These are phyloP conservation scores for Pholis gunnellus DNA, from an alignment of 2,113 vertebrate species.

Conservation along the genomic window DNA sequence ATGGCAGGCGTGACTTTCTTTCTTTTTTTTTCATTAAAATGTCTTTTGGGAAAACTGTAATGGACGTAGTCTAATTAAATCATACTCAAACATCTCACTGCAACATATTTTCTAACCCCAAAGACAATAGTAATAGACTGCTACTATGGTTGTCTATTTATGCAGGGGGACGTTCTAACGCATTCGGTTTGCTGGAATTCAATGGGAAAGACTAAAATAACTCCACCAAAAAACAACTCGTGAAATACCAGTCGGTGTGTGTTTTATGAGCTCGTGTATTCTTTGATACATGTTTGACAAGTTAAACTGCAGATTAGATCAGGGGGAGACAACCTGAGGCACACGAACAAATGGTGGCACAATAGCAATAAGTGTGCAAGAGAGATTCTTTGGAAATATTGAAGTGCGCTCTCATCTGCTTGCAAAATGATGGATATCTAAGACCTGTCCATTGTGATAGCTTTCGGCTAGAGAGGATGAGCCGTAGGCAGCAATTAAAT, in stretches of 20 bases:
- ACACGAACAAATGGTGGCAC: not conserved
- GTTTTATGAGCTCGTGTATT: not conserved
- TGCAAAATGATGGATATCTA: not conserved
- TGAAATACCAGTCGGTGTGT: not conserved
- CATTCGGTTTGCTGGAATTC: not conserved
- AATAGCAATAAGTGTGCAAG: too few relatives aligned
- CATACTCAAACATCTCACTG: slow-evolving; percentile 73
- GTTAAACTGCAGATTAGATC: slow-evolving; percentile 30
- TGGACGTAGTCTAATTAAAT: slow-evolving; percentile 83
- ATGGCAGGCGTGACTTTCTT: slow-evolving; percentile 32
- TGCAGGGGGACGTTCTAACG: not conserved
- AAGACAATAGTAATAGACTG: slow-evolving; percentile 84
- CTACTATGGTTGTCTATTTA: slow-evolving; percentile 71
- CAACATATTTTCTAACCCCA: slow-evolving; percentile 70
- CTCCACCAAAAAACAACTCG: not conserved
- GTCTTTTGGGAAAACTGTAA: slow-evolving; percentile 57
- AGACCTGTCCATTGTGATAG: slow-evolving; percentile 73
- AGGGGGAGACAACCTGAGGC: not conserved
- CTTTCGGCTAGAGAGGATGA: slow-evolving; percentile 61
- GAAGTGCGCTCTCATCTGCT: not conserved
- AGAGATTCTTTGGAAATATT: not conserved
- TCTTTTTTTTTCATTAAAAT: not conserved
- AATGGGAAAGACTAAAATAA: not conserved
- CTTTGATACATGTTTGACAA: slow-evolving; percentile 36
- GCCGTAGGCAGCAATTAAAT: slow-evolving; percentile 73